A percentile compares a stretch with the other conserved stretches of the same genome.
Evolutionary conservation across 2,888 invertebrate species (phyloP).

Genomic region (Drosophila borborema): DNA sequence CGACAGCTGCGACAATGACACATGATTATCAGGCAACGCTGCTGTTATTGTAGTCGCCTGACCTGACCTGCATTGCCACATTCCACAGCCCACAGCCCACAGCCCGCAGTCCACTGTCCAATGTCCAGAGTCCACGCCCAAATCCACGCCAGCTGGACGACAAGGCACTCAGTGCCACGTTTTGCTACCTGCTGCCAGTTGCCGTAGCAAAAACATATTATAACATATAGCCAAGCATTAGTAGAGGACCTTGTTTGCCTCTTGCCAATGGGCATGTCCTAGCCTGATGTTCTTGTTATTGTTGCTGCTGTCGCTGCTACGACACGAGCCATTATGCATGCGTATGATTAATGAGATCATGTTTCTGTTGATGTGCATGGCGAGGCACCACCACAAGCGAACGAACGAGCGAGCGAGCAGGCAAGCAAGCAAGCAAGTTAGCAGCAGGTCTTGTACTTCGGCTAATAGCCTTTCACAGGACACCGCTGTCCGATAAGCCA

Average conservation of each 20-base stretch:
- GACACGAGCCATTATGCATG: conserved; percentile 75
- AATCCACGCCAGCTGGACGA: background rate
- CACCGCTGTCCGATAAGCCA: conserved; percentile 31
- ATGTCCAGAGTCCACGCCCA: conserved; percentile 23
- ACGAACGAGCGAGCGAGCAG: too few relatives aligned
- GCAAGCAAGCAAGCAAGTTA: conserved; percentile 4
- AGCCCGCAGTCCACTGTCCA: too few relatives aligned
- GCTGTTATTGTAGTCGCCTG: conserved; percentile 50
- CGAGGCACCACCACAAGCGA: background rate
- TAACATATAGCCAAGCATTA: conserved; percentile 61
- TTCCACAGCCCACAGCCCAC: conserved; percentile 8
- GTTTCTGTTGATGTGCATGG: conserved; percentile 69
- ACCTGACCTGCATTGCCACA: conserved; percentile 47
- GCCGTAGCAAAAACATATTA: conserved; percentile 60
- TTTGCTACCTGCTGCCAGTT: conserved; percentile 20
- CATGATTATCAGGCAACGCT: conserved; percentile 69
- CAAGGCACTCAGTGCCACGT: conserved; percentile 4
- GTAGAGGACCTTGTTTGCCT: conserved; percentile 29
- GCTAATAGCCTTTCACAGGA: conserved; percentile 51
- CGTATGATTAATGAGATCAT: conserved; percentile 78
- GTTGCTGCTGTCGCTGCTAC: conserved; percentile 37
- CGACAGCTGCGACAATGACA: conserved; percentile 77
- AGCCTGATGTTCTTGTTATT: conserved; percentile 26
- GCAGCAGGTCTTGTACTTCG: conserved; percentile 19
- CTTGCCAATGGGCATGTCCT: conserved; percentile 35